Evolutionary conservation across 2,113 vertebrate genomes (phyloP).

Genomic region (Urocynchramus pylzowi): DNA sequence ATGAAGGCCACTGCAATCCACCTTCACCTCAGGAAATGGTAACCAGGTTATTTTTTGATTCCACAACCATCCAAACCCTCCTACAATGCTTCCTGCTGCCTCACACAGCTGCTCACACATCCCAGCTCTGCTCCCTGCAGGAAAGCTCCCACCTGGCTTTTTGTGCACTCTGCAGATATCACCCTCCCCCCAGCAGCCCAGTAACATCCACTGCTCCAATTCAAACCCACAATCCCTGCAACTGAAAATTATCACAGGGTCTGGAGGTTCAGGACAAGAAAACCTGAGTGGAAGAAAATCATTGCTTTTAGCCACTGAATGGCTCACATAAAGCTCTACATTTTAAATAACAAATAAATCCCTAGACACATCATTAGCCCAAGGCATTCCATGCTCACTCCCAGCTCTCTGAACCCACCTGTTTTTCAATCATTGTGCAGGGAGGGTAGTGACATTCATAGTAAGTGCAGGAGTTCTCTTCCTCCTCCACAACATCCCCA

Average conservation of each 20-base stretch:
- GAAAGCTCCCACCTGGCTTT: neutral
- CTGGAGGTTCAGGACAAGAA: neutral
- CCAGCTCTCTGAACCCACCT: constrained; percentile 74
- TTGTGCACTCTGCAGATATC: neutral
- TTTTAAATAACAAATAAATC: neutral
- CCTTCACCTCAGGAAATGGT: neutral
- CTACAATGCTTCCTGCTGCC: neutral
- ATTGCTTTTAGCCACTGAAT: neutral
- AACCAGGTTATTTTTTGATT: neutral
- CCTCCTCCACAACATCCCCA: constrained; percentile 95
- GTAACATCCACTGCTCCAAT: neutral
- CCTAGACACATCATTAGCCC: neutral
- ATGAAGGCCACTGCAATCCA: neutral
- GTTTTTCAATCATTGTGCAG: constrained; percentile 95
- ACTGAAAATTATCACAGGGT: neutral
- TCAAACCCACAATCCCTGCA: neutral
- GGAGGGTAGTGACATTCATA: constrained; percentile 99
- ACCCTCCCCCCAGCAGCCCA: neutral
- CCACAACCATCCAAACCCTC: neutral
- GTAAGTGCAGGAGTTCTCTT: constrained; percentile 96
- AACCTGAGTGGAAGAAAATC: neutral
- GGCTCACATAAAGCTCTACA: fast-evolving
- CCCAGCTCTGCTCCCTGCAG: neutral
- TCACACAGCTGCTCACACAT: neutral
- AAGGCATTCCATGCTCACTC: fast-evolving